Evolutionary conservation across 2,797 vertebrate genomes (phyloP).

Genomic region (Sebastes ruberrimus): DNA sequence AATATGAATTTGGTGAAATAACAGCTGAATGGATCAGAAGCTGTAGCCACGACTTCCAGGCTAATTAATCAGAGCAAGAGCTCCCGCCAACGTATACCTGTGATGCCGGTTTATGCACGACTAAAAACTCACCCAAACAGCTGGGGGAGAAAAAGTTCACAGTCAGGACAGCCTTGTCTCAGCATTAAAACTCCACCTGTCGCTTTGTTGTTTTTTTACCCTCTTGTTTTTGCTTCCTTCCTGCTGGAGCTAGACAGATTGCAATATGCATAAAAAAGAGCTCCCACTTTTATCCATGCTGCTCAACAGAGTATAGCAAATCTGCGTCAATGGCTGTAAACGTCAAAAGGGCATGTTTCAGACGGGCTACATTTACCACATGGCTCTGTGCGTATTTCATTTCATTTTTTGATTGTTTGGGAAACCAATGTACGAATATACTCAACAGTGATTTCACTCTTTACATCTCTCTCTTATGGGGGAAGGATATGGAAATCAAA

Average conservation of each 20-base stretch:
- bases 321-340: slow-evolving; percentile 8
- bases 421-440: not conserved
- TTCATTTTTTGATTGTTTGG: not conserved
- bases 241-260: not conserved
- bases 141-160: not conserved
- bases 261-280: not conserved
- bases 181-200: slow-evolving; percentile 10
- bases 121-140: not conserved
- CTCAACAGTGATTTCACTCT: not conserved
- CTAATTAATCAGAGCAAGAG: slow-evolving; percentile 2
- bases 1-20: slow-evolving; percentile 41
- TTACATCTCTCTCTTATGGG: not conserved
- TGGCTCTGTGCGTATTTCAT: not conserved
- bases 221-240: not conserved
- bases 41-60: not conserved
- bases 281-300: not conserved
- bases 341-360: slow-evolving; percentile 1
- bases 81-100: not conserved
- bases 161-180: not conserved
- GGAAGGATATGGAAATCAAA: not conserved
- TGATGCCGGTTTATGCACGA: not conserved
- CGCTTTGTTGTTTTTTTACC: not conserved
- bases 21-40: slow-evolving; percentile 9
- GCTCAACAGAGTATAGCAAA: slow-evolving; percentile 6
- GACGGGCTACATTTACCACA: not conserved